Percentiles rank a stretch among this genome's conserved stretches.
Evolutionary conservation across 2,113 vertebrate genomes (phyloP).

Genomic region (Vicugna pacos): DNA sequence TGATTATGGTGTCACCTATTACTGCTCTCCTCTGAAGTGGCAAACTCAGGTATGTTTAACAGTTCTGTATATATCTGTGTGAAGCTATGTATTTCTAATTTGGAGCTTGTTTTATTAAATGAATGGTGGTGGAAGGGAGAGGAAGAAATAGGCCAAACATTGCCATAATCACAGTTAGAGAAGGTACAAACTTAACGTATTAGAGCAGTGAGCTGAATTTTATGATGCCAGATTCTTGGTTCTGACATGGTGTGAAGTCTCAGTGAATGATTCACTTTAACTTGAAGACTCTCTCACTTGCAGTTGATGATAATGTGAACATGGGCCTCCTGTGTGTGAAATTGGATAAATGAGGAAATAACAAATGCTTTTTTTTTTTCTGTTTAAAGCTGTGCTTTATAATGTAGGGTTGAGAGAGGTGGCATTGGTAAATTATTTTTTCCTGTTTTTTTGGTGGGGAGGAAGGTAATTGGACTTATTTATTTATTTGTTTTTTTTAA

Average conservation of each 20-base stretch:
- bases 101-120: conserved; percentile 50
- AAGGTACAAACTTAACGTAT: background rate
- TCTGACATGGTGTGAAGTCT: background rate
- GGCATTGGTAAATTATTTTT: background rate
- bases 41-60: background rate
- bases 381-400: background rate
- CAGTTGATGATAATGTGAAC: background rate
- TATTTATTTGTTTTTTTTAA: too few relatives aligned
- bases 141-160: background rate
- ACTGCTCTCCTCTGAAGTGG: background rate
- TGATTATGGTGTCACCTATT: background rate
- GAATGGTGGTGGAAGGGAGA: background rate
- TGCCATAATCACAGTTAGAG: background rate
- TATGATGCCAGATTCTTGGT: background rate
- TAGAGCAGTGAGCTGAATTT: background rate
- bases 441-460: too few relatives aligned
- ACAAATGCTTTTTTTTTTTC: background rate
- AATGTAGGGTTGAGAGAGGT: background rate
- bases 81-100: conserved; percentile 36
- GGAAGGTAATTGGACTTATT: too few relatives aligned
- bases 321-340: background rate
- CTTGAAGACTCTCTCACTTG: background rate
- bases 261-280: background rate
- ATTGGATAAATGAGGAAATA: conserved; percentile 30
- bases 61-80: background rate